Evolutionary conservation across 2,888 invertebrate genomes (phyloP).

Genomic region (Tanypteryx hageni): DNA sequence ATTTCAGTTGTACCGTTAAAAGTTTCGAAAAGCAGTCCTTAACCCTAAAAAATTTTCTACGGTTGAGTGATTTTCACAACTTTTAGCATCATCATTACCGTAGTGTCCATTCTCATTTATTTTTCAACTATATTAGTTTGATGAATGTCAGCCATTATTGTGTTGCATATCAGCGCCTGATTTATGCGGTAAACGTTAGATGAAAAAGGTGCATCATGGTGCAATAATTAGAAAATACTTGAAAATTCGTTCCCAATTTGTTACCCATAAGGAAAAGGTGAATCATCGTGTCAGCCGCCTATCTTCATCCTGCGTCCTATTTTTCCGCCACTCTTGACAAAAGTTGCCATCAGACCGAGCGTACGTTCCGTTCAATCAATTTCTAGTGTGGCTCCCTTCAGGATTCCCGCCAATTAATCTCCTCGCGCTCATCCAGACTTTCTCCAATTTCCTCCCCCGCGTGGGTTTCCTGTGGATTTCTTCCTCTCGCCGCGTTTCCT

Average conservation of each 20-base stretch:
- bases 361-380: conserved; percentile 6
- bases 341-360: not conserved
- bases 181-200: too few relatives aligned
- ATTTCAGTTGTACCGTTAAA: too few relatives aligned
- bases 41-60: too few relatives aligned
- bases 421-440: not conserved
- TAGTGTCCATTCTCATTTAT: too few relatives aligned
- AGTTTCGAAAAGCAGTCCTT: too few relatives aligned
- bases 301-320: not conserved
- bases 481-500: conserved; percentile 30
- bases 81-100: too few relatives aligned
- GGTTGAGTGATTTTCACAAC: too few relatives aligned
- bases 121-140: too few relatives aligned
- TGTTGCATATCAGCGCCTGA: too few relatives aligned
- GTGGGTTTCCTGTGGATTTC: conserved; percentile 1
- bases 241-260: not conserved
- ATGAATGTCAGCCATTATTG: too few relatives aligned
- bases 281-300: not conserved
- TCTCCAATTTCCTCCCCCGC: not conserved
- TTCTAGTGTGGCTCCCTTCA: not conserved
- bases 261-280: not conserved
- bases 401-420: conserved; percentile 32
- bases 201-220: too few relatives aligned
- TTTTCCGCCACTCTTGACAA: not conserved
- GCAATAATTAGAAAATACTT: too few relatives aligned